Conservation (phyloP, 2,888 invertebrate genomes). For the Tribolium freemani region DNA sequence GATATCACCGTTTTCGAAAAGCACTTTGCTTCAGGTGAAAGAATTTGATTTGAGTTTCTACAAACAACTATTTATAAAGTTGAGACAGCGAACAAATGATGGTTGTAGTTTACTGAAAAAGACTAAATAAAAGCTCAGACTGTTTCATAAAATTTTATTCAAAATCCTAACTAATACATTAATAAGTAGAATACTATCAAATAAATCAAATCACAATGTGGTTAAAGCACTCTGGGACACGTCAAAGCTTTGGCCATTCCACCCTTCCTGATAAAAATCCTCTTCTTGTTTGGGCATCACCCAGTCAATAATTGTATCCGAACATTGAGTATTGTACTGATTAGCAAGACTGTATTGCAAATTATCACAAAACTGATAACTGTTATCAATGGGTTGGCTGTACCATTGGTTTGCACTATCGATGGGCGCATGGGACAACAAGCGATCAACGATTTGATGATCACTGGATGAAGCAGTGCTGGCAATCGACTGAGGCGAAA, state of each 20-base stretch:
- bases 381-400: not conserved
- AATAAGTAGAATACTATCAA: not conserved
- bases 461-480: not conserved
- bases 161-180: too few relatives aligned
- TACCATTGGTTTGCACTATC: not conserved
- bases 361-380: not conserved
- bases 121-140: too few relatives aligned
- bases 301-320: not conserved
- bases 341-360: not conserved
- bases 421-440: not conserved
- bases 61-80: not conserved
- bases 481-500: not conserved
- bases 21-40: slow-evolving; percentile 7
- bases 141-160: too few relatives aligned
- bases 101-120: too few relatives aligned
- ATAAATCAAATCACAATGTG: not conserved
- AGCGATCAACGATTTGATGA: not conserved
- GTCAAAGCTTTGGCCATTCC: not conserved
- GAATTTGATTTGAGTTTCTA: slow-evolving; percentile 13
- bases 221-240: not conserved
- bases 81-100: too few relatives aligned
- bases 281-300: not conserved
- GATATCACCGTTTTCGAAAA: slow-evolving; percentile 22
- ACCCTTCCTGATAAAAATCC: not conserved
- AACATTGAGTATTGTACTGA: not conserved